Base-by-base conservation (phyloP, 2,888 invertebrate species). In the Apamea monoglypha region DNA sequence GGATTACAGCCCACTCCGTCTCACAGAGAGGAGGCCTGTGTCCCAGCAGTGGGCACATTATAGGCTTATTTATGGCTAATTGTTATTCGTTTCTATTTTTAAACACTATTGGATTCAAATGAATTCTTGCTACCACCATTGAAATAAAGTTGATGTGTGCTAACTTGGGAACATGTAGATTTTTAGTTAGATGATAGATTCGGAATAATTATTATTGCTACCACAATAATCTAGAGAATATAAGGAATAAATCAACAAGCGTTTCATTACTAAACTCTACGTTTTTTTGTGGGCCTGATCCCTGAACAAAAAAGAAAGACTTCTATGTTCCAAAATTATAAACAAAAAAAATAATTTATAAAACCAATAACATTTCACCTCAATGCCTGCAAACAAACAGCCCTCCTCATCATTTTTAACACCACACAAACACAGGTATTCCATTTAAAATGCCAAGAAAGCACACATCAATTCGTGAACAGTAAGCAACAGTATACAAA, bases 401-500 rank as follows among this genome's bases (percentile, higher is more conserved):
- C 21, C 7, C 10, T 18, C 14, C 36, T 56, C 16, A 56, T 44
- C 2, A 69, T 47, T 56, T 61, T 25, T 14, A 71, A 80, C 36
- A 21, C 7, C 16, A n/a, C 29, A 61, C 29, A 63, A 68, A 72
- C 21, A n/a, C 61, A 72, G 44, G 29, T 18, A 70, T n/a, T 36
- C 25, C 68, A 73, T 81, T 81, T 32, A 70, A 74, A 74, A 86
- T 85, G n/a, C 25, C 59, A 82, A 86, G 74, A 86, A 82, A 86
- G 81, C 74, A 72, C 44, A 59, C 76, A 53, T 83, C 69, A 77
- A 72, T 40, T 71, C n/a, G 53, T 63, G 16, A 73, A 78, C 78
- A 78, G 86, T 47, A 74, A 72, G 83, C 71, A 78, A 78, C 77
- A 67, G 78, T 81, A 81, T 79, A 84, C 77, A 89, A 90, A 89